A percentile compares a stretch with the other conserved stretches of the same genome.
Conservation (phyloP, 2,797 vertebrate genomes). For the Girardinus metallicus region DNA sequence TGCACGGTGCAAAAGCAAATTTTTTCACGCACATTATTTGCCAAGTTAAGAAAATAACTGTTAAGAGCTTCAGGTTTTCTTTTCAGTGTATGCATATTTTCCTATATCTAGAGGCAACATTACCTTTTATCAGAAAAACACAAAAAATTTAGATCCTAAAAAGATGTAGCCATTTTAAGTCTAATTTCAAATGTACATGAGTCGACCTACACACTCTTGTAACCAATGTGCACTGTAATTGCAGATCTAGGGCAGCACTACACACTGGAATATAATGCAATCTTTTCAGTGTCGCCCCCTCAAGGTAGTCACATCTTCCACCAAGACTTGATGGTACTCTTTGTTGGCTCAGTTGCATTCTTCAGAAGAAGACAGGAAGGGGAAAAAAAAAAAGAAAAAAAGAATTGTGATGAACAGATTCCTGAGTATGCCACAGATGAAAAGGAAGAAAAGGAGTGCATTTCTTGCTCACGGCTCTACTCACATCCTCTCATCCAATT, state of each 20-base stretch:
- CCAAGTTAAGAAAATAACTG: background rate
- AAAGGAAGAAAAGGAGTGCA: slow-evolving; percentile 30
- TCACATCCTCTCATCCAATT: slow-evolving; percentile 75
- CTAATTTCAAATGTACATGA: slow-evolving; percentile 31
- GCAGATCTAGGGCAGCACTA: slow-evolving; percentile 63
- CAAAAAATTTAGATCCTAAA: background rate
- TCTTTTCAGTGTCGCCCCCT: slow-evolving; percentile 41
- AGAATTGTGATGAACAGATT: slow-evolving; percentile 48
- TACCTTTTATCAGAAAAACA: background rate
- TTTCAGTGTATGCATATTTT: background rate
- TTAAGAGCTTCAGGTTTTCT: background rate
- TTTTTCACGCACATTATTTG: background rate
- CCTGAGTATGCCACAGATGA: slow-evolving; percentile 26
- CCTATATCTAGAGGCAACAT: background rate
- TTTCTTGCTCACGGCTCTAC: slow-evolving; percentile 67
- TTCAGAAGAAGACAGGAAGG: slow-evolving; percentile 24
- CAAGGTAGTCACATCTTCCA: slow-evolving; percentile 51
- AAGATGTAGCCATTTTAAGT: background rate
- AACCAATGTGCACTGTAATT: slow-evolving; percentile 54
- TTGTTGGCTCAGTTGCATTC: slow-evolving; percentile 45
- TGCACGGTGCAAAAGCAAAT: background rate
- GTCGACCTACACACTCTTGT: slow-evolving; percentile 38
- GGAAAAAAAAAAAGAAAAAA: slow-evolving; percentile 13
- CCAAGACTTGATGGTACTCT: slow-evolving; percentile 41
- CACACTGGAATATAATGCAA: slow-evolving; percentile 42